phyloP scores from a whole-genome alignment of 2,113 vertebrate genomes.

The Anguilla rostrata region DNA sequence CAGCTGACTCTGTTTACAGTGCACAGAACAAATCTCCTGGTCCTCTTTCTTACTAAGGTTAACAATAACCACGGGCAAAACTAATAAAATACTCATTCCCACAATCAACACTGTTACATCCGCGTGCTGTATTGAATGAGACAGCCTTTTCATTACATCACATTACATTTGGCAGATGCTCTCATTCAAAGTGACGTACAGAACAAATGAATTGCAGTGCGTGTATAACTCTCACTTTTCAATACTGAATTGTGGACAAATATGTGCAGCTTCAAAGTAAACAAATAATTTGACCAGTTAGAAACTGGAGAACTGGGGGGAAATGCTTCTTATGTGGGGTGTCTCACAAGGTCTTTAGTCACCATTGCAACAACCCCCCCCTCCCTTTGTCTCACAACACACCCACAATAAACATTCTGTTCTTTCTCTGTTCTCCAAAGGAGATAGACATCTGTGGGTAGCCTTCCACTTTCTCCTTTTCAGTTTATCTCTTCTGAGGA shows the following conservation, averaged over 20 bases:
- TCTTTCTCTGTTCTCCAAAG: conserved; percentile 32
- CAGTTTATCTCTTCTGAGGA: conserved; percentile 56
- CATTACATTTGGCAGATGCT: no score
- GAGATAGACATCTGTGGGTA: conserved; percentile 41
- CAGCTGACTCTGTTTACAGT: not conserved
- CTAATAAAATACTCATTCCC: not conserved
- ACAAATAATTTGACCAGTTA: not conserved
- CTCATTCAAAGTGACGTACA: no score
- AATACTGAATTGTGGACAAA: not conserved
- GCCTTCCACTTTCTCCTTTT: conserved; percentile 48
- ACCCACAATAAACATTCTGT: conserved; percentile 55
- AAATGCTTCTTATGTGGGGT: not conserved
- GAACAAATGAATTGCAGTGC: no score
- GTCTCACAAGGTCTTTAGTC: conserved; percentile 41
- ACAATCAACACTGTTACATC: no score
- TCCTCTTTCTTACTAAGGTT: not conserved
- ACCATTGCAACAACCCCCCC: conserved; percentile 26
- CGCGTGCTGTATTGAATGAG: not conserved
- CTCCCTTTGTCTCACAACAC: conserved; percentile 41
- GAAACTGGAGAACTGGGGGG: not conserved
- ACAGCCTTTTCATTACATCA: not conserved
- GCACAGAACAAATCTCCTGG: not conserved
- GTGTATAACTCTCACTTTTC: not conserved
- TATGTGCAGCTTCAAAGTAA: not conserved
- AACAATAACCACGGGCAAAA: not conserved